Evolutionary conservation across 2,113 vertebrate genomes (phyloP).

Genomic region (Progne subis): DNA sequence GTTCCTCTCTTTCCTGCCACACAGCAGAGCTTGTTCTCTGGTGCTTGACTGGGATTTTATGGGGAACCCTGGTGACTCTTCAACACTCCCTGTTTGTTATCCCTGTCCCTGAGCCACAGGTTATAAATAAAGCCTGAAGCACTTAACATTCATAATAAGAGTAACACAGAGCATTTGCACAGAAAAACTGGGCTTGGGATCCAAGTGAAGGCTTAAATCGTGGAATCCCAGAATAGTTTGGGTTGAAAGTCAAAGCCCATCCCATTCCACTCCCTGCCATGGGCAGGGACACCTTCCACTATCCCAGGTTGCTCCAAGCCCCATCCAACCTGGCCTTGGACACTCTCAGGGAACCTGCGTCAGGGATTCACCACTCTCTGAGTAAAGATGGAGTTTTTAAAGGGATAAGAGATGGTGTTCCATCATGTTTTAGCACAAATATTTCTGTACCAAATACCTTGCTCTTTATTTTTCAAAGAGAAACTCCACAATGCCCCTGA

Average conservation of each 20-base stretch:
- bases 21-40: background rate
- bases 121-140: background rate
- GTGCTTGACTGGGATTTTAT: background rate
- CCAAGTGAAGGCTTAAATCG: background rate
- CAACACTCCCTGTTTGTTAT: background rate
- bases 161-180: background rate
- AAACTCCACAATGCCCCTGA: background rate
- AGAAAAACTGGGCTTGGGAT: background rate
- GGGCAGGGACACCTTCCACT: background rate
- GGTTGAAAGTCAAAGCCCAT: background rate
- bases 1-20: background rate
- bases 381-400: background rate
- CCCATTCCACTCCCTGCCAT: background rate
- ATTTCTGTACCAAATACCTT: rapidly evolving
- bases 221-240: background rate
- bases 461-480: background rate
- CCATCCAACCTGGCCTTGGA: background rate
- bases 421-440: background rate
- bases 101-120: background rate
- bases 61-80: background rate
- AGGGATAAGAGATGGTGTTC: background rate
- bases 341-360: background rate
- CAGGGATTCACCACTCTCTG: background rate
- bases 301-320: background rate
- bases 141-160: no score